Evolutionary conservation across 2,113 vertebrate genomes (phyloP), one percentile per base, ranked within the genome.

Genomic region (Macquaria ambigua): DNA sequence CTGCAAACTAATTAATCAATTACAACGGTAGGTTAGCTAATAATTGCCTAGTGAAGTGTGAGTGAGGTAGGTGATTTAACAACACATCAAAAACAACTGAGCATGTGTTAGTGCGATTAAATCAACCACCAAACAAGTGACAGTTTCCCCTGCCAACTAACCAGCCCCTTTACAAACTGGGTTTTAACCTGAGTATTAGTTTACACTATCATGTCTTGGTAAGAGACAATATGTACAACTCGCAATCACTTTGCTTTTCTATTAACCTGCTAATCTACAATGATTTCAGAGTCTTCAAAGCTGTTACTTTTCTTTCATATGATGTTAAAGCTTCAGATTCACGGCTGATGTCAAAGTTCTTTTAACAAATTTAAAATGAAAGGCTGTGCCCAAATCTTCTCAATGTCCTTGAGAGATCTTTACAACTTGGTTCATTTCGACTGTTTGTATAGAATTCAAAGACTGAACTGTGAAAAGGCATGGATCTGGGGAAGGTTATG

Each of bases 351-450:
- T 37, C 34, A 18, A 52, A 9, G 0, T 52, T 53, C 52, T 78
- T 25, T n/a, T 10, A 12, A 56, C 23, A n/a, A 56, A 56, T 23
- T 10, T n/a, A n/a, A 56, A n/a, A 68, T 63, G 48, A 81, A 66
- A 72, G 71, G 74, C 9, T 28, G n/a, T 28, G 23, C 62, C 21
- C 15, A 74, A 63, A 79, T 52, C 41, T 28, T 14, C 20, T n/a
- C n/a, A 69, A 20, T 41, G 31, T 78, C 75, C 79, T 79, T 80
- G 64, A 81, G 59, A 81, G 52, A 23, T 58, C 58, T 81, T 58
- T 46, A 66, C 8, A 59, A 52, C 8, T 53, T 21, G 1, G 39
- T 20, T 41, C 4, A 46, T 20, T 79, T 9, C 0, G 14, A 37
- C 61, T 7, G 50, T 56, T 37, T 25, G 25, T 34, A 55, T 52